A percentile compares a stretch with the other conserved stretches of the same genome.
phyloP scores from a whole-genome alignment of 2,888 invertebrate species.

The Sepioteuthis lessoniana region DNA sequence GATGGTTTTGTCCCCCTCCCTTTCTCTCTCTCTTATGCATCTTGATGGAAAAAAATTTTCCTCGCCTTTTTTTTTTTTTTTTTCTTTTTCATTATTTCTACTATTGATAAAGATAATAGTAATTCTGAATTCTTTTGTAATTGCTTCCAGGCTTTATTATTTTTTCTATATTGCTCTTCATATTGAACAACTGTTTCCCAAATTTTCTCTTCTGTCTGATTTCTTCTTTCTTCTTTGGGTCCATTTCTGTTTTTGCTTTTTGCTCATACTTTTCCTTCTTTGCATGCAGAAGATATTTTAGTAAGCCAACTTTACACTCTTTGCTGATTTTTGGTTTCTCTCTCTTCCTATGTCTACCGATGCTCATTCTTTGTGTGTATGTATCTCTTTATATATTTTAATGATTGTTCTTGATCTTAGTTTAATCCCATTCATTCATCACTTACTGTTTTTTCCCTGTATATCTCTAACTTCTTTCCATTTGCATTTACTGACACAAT shows the following conservation, averaged over 20 bases:
- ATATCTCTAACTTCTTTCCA: not conserved
- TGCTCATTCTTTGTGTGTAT: not conserved
- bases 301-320: not conserved
- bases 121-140: not conserved
- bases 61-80: not conserved
- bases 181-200: not conserved
- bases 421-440: not conserved
- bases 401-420: no score
- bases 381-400: no score
- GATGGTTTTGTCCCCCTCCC: not conserved
- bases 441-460: not conserved
- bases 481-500: not conserved
- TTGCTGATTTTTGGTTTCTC: constrained; percentile 5
- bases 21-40: not conserved
- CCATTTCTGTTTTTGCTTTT: not conserved
- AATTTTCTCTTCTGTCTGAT: not conserved
- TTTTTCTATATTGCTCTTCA: not conserved
- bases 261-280: not conserved
- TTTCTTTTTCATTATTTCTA: not conserved
- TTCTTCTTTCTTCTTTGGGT: not conserved
- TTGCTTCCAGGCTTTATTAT: not conserved
- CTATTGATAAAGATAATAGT: not conserved
- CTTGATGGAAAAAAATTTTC: not conserved
- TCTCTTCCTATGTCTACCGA: not conserved
- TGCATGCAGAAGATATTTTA: not conserved